These are phyloP conservation scores for Drosophila rufa DNA, from an alignment of 1,140 invertebrate species.

Conservation along the genomic window DNA sequence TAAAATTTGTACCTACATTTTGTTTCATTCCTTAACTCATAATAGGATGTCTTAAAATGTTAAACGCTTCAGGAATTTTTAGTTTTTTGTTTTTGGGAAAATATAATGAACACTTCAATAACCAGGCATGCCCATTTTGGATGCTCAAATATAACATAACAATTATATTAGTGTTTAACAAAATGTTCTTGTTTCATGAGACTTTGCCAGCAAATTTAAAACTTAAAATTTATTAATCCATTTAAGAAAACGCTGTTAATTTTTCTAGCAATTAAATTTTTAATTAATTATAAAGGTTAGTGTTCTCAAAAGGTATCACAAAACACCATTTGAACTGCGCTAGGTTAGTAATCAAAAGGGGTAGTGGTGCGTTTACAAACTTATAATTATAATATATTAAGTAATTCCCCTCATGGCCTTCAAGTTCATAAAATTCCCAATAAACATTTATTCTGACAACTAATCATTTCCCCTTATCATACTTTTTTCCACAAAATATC, in stretches of 20 bases:
- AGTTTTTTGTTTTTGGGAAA: too few relatives aligned
- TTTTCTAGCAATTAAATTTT: not conserved
- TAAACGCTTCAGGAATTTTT: too few relatives aligned
- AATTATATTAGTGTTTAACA: too few relatives aligned
- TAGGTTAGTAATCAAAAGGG: constrained; percentile 6
- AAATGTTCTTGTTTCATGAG: too few relatives aligned
- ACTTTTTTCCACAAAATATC: not conserved
- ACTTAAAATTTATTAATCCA: not conserved
- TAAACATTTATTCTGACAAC: not conserved
- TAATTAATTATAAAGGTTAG: not conserved
- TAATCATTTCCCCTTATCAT: too few relatives aligned
- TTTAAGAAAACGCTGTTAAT: not conserved
- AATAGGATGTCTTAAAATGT: too few relatives aligned
- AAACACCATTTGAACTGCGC: not conserved
- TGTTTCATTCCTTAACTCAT: too few relatives aligned
- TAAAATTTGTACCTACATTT: not conserved
- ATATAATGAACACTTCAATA: too few relatives aligned
- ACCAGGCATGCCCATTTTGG: too few relatives aligned
- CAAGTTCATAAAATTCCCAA: not conserved
- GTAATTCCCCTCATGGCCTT: not conserved
- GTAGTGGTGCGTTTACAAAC: not conserved
- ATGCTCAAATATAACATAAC: too few relatives aligned
- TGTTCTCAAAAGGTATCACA: not conserved
- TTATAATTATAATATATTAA: not conserved
- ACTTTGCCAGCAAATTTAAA: not conserved